Percentiles rank a stretch among this genome's conserved stretches.
Conservation (phyloP, 2,888 invertebrate species). For the Oxystoma pomonae region DNA sequence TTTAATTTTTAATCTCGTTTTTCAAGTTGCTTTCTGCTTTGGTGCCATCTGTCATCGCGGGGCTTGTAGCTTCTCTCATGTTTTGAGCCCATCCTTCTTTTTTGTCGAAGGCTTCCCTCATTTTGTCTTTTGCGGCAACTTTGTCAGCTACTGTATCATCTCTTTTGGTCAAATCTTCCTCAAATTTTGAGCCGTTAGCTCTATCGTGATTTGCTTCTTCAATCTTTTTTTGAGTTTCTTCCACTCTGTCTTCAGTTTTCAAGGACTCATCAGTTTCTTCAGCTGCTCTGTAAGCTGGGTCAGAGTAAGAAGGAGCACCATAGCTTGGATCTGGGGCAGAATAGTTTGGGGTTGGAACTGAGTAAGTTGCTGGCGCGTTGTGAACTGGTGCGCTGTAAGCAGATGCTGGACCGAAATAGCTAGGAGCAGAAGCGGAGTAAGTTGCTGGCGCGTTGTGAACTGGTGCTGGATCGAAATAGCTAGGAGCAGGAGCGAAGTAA, state of each 20-base stretch:
- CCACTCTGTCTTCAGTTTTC: constrained; percentile 27
- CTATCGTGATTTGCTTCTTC: constrained; percentile 31
- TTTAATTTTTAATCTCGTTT: background rate
- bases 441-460: constrained; percentile 13
- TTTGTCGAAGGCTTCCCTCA: background rate
- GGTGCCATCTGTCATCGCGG: background rate
- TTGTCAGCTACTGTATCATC: constrained; percentile 10
- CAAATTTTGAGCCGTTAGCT: background rate
- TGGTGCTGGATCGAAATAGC: constrained; percentile 13
- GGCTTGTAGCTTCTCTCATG: constrained; percentile 7
- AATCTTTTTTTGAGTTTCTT: constrained; percentile 36
- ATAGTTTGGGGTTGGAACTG: background rate
- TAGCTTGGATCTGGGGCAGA: constrained; percentile 15
- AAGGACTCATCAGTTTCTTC: constrained; percentile 22
- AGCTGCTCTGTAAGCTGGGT: constrained; percentile 33
- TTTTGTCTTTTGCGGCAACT: constrained; percentile 14
- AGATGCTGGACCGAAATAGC: constrained; percentile 18
- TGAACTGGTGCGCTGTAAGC: constrained; percentile 16
- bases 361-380: background rate
- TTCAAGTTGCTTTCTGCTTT: background rate
- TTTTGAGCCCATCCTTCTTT: constrained; percentile 13
- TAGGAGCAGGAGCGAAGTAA: constrained; percentile 8
- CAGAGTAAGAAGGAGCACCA: constrained; percentile 22
- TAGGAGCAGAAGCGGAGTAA: constrained; percentile 17
- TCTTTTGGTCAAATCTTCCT: background rate